phyloP scores from a whole-genome alignment of 2,888 invertebrate species.

The Blera fallax region DNA sequence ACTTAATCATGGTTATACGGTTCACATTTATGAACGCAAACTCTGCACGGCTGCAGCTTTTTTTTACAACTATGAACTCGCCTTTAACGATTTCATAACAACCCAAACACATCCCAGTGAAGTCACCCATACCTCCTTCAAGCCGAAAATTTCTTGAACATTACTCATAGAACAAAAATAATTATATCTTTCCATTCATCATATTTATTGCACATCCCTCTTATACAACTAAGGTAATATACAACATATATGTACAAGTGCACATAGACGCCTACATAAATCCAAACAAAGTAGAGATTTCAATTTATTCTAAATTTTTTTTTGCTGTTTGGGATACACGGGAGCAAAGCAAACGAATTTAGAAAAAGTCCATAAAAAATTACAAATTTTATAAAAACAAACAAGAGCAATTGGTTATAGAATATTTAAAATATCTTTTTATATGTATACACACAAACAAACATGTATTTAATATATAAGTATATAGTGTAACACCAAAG shows the following conservation, averaged over 20 bases:
- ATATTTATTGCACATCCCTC: slow-evolving; percentile 52
- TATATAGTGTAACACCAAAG: slow-evolving; percentile 48
- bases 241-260: neutral
- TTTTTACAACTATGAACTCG: too few relatives aligned
- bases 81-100: too few relatives aligned
- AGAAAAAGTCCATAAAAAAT: slow-evolving; percentile 14
- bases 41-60: too few relatives aligned
- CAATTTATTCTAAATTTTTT: neutral
- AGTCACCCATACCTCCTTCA: neutral
- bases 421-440: slow-evolving; percentile 8
- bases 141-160: neutral
- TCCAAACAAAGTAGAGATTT: neutral
- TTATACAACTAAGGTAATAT: neutral
- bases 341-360: slow-evolving; percentile 56
- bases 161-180: neutral
- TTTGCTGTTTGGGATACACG: slow-evolving; percentile 39
- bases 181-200: slow-evolving; percentile 37
- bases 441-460: slow-evolving; percentile 17
- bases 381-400: slow-evolving; percentile 38
- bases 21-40: too few relatives aligned
- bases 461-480: slow-evolving; percentile 24
- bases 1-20: too few relatives aligned
- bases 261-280: neutral
- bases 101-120: neutral
- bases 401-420: neutral